Evolutionary conservation across 2,888 invertebrate species (phyloP), one percentile per base, ranked within the genome.

Genomic region (Agonopterix alstromeriana): DNA sequence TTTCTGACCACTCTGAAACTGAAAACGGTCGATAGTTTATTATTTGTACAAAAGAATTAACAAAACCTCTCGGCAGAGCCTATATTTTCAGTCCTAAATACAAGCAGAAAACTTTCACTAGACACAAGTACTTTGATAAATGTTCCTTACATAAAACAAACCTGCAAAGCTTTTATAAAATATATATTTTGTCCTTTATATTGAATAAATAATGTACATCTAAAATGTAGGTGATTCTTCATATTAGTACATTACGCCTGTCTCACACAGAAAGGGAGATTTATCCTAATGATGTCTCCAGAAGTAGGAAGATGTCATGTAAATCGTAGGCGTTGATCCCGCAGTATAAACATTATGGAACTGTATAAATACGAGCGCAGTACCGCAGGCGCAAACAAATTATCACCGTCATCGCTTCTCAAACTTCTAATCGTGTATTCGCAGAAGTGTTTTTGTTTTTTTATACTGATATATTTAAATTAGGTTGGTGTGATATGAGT

Each of bases 301-400:
- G 62, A 65, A 63, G 64, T 65, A 65, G 49, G 54, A 54, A 56
- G 54, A 53, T 59, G 63, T 58, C 56, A 60, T 63, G 65, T 70
- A 68, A 73, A 75, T 75, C 69, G 65, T 67, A 47, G 65, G 27
- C 61, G 63, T 69, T 73, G 70, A 79, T 77, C 70, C 67, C 61
- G 53, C 53, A 65, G 65, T 71, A 77, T 81, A 81, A 82, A 85
- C 79, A 82, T 78, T 77, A 71, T 70, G 73, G 61, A 63, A 63
- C 62, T 57, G 55, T 62, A 73, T 66, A 76, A 75, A 78, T 70
- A 76, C 44, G 45, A 57, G 55, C 63, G 57, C 54, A 53, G 54
- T 51, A 60, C 60, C 57, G 54, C 58, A 54, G 54, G 62, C 65
- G 63, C 73, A 82, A 79, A 83, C 79, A 84, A 82, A 83, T 83